phyloP scores from a whole-genome alignment of 1,140 invertebrate genomes.

The Whitmania pigra region DNA sequence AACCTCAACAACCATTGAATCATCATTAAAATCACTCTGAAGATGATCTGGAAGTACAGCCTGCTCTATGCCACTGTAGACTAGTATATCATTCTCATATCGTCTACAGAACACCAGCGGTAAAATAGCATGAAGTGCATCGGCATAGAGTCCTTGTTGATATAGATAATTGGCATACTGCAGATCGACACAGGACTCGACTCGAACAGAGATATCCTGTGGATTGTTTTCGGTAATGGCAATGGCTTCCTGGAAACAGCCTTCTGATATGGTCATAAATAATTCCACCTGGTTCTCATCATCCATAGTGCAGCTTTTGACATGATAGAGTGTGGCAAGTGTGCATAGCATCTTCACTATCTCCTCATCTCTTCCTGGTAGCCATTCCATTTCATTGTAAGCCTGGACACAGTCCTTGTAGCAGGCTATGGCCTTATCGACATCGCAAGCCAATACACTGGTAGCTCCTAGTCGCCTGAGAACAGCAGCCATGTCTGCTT shows the following conservation, averaged over 20 bases:
- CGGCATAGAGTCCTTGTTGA: slow-evolving; percentile 18
- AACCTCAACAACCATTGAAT: slow-evolving; percentile 16
- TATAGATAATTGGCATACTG: slow-evolving; percentile 25
- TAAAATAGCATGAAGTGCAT: slow-evolving; percentile 19
- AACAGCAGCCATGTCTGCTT: slow-evolving; percentile 20
- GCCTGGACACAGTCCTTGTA: slow-evolving; percentile 23
- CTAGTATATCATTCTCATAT: slow-evolving; percentile 5
- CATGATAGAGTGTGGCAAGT: slow-evolving; percentile 22
- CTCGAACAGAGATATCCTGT: background rate
- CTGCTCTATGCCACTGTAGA: slow-evolving; percentile 24
- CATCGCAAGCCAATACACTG: slow-evolving; percentile 22
- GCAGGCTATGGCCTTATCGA: slow-evolving; percentile 24
- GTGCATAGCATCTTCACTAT: slow-evolving; percentile 9
- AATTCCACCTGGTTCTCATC: slow-evolving; percentile 16
- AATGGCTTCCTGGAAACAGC: slow-evolving; percentile 20
- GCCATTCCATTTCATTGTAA: slow-evolving; percentile 7
- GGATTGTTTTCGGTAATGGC: slow-evolving; percentile 1
- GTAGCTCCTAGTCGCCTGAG: slow-evolving; percentile 19
- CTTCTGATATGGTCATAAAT: slow-evolving; percentile 9
- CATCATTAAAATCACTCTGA: slow-evolving; percentile 21
- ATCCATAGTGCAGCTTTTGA: slow-evolving; percentile 21
- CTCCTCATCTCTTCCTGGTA: background rate
- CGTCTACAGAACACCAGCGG: background rate
- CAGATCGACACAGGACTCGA: slow-evolving; percentile 11
- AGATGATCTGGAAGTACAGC: slow-evolving; percentile 24